These are phyloP conservation scores for Aelia acuminata DNA, from an alignment of 2,888 invertebrate genomes.

Conservation along the genomic window DNA sequence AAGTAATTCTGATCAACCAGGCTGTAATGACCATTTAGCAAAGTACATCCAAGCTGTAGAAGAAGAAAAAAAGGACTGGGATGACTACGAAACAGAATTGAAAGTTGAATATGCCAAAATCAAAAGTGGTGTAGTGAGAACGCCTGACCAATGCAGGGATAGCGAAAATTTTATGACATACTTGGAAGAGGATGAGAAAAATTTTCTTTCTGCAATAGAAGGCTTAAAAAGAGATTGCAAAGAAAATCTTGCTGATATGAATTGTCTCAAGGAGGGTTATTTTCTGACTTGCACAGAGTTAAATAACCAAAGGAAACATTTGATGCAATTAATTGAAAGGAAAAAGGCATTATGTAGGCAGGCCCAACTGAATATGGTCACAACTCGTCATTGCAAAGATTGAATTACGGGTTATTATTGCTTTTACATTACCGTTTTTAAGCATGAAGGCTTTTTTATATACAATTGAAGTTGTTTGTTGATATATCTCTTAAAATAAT, in stretches of 20 bases:
- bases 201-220: conserved; percentile 24
- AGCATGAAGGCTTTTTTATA: not conserved
- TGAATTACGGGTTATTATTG: not conserved
- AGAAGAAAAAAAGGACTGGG: conserved; percentile 47
- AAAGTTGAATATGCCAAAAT: conserved; percentile 1
- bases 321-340: not conserved
- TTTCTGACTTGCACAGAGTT: not conserved
- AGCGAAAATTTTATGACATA: not conserved
- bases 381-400: not conserved
- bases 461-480: not conserved
- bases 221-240: conserved; percentile 6
- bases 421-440: not conserved
- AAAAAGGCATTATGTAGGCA: not conserved
- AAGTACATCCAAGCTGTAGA: conserved; percentile 37
- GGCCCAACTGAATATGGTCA: not conserved
- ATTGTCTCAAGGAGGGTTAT: conserved; percentile 11
- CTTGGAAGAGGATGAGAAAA: conserved; percentile 6
- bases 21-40: not conserved
- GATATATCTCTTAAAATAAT: not conserved
- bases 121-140: not conserved
- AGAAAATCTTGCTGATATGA: not conserved
- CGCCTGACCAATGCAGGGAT: not conserved
- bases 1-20: not conserved
- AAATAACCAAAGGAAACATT: conserved; percentile 24
- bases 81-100: not conserved